phyloP scores from a whole-genome alignment of 2,888 invertebrate species.

The Stramonita haemastoma region DNA sequence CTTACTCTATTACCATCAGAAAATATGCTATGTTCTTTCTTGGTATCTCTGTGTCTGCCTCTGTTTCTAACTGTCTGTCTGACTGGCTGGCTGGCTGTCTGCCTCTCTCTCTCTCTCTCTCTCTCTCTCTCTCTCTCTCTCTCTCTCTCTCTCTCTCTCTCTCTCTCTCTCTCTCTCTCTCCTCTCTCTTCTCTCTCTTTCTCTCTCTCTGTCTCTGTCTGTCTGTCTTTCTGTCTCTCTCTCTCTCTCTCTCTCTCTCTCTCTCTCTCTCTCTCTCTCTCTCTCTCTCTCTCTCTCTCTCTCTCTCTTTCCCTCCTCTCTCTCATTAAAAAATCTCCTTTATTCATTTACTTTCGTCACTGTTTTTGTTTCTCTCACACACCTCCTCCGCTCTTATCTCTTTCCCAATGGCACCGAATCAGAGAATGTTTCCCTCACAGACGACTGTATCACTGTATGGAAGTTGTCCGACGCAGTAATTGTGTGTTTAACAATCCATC shows the following conservation, averaged over 20 bases:
- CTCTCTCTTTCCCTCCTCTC: not conserved
- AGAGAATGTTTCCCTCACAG: too few relatives aligned
- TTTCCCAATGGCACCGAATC: too few relatives aligned
- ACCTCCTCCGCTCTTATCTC: too few relatives aligned
- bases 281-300: not conserved
- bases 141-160: conserved; percentile 9
- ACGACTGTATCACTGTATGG: too few relatives aligned
- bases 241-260: not conserved
- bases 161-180: not conserved
- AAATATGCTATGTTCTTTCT: too few relatives aligned
- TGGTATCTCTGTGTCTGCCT: not conserved
- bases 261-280: not conserved
- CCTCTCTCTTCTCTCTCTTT: not conserved
- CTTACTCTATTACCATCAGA: too few relatives aligned
- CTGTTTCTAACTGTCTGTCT: not conserved
- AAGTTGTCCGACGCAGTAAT: too few relatives aligned
- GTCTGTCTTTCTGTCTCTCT: conserved; percentile 6
- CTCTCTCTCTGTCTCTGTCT: not conserved
- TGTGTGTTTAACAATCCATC: too few relatives aligned
- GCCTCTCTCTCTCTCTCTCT: too few relatives aligned
- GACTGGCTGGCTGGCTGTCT: too few relatives aligned
- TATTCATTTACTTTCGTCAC: too few relatives aligned
- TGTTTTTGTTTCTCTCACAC: too few relatives aligned
- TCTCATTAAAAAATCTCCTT: not conserved
- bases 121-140: not conserved